A percentile compares a stretch with the other conserved stretches of the same genome.
Conservation (phyloP, 2,888 invertebrate genomes). For the Chirona hameri region DNA sequence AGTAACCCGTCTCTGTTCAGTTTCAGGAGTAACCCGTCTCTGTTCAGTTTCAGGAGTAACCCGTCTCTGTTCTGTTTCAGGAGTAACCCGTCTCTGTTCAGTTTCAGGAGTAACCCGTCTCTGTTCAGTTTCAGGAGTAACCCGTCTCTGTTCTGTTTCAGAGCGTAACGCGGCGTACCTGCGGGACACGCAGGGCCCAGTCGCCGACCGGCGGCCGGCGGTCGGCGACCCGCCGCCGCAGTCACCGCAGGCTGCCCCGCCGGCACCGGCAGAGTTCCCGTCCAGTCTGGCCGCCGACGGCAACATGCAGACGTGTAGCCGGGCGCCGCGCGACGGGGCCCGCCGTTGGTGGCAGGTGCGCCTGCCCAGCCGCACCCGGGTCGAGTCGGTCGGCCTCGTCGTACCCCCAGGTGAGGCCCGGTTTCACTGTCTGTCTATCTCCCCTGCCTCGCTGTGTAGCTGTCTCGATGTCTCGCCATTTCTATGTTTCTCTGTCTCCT, state of each 20-base stretch:
- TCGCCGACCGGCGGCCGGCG: too few relatives aligned
- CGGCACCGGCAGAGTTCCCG: slow-evolving; percentile 43
- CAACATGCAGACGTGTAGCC: slow-evolving; percentile 43
- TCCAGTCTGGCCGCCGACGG: slow-evolving; percentile 45
- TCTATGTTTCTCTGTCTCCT: too few relatives aligned
- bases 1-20: too few relatives aligned
- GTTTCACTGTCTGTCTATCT: neutral
- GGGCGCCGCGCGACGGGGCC: slow-evolving; percentile 43
- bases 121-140: too few relatives aligned
- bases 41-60: too few relatives aligned
- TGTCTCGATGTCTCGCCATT: neutral
- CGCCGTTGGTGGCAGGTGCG: slow-evolving; percentile 46
- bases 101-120: too few relatives aligned
- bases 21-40: too few relatives aligned
- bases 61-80: too few relatives aligned
- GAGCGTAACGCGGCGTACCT: neutral
- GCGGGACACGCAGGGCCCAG: neutral
- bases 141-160: neutral
- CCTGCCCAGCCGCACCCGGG: slow-evolving; percentile 41
- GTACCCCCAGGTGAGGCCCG: slow-evolving; percentile 43
- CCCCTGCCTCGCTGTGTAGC: neutral
- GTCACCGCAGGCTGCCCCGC: neutral
- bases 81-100: too few relatives aligned
- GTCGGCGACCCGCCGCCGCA: neutral
- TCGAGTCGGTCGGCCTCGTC: slow-evolving; percentile 43